Conservation (phyloP, 64 coral and sea anemone genomes). For the Stichodactyla mertensii region DNA sequence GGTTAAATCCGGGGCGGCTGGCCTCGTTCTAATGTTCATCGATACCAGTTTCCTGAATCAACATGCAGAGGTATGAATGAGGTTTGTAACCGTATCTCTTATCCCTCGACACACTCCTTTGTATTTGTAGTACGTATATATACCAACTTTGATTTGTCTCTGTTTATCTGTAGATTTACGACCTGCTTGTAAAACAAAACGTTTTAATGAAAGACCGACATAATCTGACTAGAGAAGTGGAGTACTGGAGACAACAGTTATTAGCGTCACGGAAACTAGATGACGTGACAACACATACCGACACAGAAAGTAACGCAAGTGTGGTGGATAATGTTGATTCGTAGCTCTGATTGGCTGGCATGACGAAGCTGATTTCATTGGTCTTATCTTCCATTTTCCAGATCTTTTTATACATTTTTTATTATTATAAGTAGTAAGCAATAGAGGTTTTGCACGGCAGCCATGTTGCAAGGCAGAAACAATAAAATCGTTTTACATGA, state of each 20-base stretch:
- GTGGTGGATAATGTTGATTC: slow-evolving; percentile 15
- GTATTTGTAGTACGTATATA: too few species aligned
- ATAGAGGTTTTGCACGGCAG: too few species aligned
- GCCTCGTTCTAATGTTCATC: too few species aligned
- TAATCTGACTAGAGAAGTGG: slow-evolving; percentile 57
- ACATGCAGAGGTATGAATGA: too few species aligned
- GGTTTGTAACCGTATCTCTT: too few species aligned
- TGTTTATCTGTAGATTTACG: slow-evolving; percentile 51
- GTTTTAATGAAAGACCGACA: slow-evolving; percentile 74
- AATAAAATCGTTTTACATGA: too few species aligned
- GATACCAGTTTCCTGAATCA: too few species aligned
- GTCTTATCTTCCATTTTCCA: neutral
- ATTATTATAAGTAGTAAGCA: too few species aligned
- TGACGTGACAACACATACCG: slow-evolving; percentile 30
- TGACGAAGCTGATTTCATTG: neutral
- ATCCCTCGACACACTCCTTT: too few species aligned
- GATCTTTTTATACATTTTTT: neutral
- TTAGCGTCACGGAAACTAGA: slow-evolving; percentile 27
- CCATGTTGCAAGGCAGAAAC: too few species aligned
- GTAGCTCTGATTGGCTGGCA: neutral
- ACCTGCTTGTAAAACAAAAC: slow-evolving; percentile 69
- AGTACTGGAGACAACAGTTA: slow-evolving; percentile 66
- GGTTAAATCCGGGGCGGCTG: too few species aligned
- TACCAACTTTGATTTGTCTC: neutral
- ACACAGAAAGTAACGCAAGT: slow-evolving; percentile 73